Base-by-base conservation (phyloP, 2,113 vertebrate species). In the Mesitornis unicolor region DNA sequence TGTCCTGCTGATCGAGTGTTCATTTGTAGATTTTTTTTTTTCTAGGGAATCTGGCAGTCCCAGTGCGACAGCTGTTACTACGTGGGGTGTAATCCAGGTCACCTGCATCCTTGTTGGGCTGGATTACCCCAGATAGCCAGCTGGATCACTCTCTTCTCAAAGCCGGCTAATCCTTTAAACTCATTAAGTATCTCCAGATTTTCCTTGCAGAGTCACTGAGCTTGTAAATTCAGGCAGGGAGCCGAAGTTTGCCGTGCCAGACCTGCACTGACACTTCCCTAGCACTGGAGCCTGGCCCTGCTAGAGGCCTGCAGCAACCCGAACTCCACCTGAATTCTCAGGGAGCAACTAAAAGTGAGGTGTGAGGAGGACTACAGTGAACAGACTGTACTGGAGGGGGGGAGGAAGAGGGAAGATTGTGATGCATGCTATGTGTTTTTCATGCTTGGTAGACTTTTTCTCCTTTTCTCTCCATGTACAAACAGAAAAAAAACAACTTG, bases 221-320 rank as follows among this genome's bases (percentile, higher is more conserved):
- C 31, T 6, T 3, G 40, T 65, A 24, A 47, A 9, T 18, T 17
- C 36, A 7, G 51, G n/a, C 36, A 53, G n/a, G n/a, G n/a, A n/a
- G n/a, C n/a, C n/a, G n/a, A n/a, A n/a, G n/a, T n/a, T n/a, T n/a
- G n/a, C n/a, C n/a, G n/a, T n/a, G n/a, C 7, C 2, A 6, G 9
- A 4, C 4, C 0, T 0, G 2, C 48, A 40, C 6, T 8, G 42
- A 70, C 47, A 29, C 26, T 5, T 1, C 11, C 6, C 33, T 16
- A 4, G 57, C 7, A 1, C 24, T 18, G 35, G 6, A 28, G 24
- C 15, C 51, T 40, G 16, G 4, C 47, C 17, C 31, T 26, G 29
- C 36, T 22, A 1, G 5, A 10, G 45, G 14, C 40, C 38, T 21
- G 25, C 25, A 1, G 22, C 2, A 8, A 4, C 15, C 36, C 7